A percentile compares a stretch with the other conserved stretches of the same genome.
phyloP scores from a whole-genome alignment of 2,888 invertebrate genomes.

The Frankliniella intonsa region DNA sequence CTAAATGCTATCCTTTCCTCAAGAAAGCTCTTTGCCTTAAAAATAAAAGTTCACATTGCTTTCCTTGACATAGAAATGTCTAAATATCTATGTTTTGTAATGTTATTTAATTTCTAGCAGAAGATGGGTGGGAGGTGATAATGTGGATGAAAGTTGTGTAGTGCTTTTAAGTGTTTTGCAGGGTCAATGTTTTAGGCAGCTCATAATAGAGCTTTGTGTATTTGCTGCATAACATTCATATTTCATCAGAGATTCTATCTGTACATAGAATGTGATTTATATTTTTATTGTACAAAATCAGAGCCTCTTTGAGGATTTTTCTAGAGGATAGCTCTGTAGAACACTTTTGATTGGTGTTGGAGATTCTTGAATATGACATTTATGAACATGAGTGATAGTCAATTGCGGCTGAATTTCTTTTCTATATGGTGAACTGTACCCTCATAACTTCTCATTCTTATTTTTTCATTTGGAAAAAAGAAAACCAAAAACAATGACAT shows the following conservation, averaged over 20 bases:
- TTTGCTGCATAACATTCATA: conserved; percentile 2
- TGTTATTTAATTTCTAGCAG: no score
- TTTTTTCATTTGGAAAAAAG: background rate
- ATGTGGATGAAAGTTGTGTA: background rate
- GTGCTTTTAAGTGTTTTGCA: conserved; percentile 3
- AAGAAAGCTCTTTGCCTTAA: no score
- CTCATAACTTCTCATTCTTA: background rate
- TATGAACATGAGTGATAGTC: background rate
- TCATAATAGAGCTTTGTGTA: background rate
- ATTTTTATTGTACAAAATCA: conserved; percentile 18
- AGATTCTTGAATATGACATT: background rate
- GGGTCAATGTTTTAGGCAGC: background rate
- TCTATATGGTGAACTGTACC: background rate
- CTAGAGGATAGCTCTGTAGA: background rate
- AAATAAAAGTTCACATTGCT: no score
- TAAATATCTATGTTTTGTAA: no score
- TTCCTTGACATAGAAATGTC: no score
- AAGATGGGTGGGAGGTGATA: no score
- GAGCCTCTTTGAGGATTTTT: background rate
- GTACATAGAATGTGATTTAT: conserved; percentile 18
- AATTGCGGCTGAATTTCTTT: background rate
- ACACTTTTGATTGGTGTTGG: conserved; percentile 7
- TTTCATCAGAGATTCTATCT: background rate
- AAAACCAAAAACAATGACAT: no score
- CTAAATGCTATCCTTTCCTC: no score